Conservation (phyloP, 1,140 invertebrate species). For the Pseudomyrmex pallidus region DNA sequence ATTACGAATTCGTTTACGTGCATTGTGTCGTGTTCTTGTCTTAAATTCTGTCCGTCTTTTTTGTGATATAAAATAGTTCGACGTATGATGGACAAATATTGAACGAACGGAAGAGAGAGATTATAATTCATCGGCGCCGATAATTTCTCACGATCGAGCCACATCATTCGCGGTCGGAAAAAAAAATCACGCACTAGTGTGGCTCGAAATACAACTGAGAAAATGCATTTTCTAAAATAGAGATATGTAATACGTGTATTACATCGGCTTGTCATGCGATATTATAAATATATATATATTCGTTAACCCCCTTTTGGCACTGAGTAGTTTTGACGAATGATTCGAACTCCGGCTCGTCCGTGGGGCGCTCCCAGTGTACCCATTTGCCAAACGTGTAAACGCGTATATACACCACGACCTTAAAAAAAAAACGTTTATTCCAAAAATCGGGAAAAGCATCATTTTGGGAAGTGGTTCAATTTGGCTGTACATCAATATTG, state of each 20-base stretch:
- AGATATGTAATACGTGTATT: too few species aligned
- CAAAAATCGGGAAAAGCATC: neutral
- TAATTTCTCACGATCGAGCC: constrained; percentile 4
- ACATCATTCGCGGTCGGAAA: neutral
- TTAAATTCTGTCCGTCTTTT: neutral
- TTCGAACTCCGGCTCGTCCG: too few species aligned
- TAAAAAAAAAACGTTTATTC: neutral
- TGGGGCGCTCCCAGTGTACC: too few species aligned
- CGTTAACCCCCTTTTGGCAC: too few species aligned
- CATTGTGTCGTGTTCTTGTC: too few species aligned
- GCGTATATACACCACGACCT: too few species aligned
- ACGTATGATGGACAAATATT: constrained; percentile 23
- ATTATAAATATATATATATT: too few species aligned
- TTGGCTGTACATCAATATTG: neutral
- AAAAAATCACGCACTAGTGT: neutral
- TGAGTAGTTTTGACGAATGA: too few species aligned
- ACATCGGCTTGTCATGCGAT: too few species aligned
- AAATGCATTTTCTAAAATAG: too few species aligned
- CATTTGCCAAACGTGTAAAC: too few species aligned
- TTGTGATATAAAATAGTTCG: neutral
- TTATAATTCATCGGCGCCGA: constrained; percentile 13
- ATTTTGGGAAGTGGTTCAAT: constrained; percentile 10
- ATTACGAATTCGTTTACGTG: neutral
- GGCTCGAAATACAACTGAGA: too few species aligned
- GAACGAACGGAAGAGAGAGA: neutral